A percentile compares a stretch with the other conserved stretches of the same genome.
Evolutionary conservation across 2,888 invertebrate species (phyloP).

Genomic region (Luperina testacea): DNA sequence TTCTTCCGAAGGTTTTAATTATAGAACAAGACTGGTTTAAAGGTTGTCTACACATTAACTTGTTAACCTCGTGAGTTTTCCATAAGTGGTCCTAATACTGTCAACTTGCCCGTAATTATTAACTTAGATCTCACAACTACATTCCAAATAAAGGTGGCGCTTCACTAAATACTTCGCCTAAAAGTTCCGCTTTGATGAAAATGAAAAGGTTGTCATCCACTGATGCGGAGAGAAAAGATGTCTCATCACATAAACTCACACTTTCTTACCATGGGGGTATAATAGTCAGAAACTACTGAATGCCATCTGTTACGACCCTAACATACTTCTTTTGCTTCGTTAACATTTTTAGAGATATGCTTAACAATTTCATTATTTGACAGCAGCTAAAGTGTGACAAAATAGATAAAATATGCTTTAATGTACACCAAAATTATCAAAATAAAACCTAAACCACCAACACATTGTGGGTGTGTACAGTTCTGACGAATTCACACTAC

Average conservation of each 20-base stretch:
- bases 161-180: not conserved
- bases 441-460: too few relatives aligned
- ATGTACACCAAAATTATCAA: too few relatives aligned
- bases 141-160: not conserved
- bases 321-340: too few relatives aligned
- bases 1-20: not conserved
- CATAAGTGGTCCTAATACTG: not conserved
- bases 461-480: not conserved
- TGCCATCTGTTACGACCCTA: too few relatives aligned
- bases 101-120: not conserved
- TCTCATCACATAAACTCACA: too few relatives aligned
- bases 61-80: conserved; percentile 18
- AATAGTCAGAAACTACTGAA: too few relatives aligned
- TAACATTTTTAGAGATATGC: not conserved
- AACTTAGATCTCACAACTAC: conserved; percentile 2
- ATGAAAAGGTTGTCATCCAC: not conserved
- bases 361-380: not conserved
- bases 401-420: not conserved
- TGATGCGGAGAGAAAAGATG: not conserved
- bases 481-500: not conserved
- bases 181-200: not conserved
- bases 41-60: not conserved
- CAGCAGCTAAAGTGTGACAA: not conserved
- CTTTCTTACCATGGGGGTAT: too few relatives aligned
- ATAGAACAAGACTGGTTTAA: not conserved